These are phyloP conservation scores for Pachyrhynchus sulphureomaculatus DNA, from an alignment of 1,140 invertebrate genomes.

Conservation along the genomic window DNA sequence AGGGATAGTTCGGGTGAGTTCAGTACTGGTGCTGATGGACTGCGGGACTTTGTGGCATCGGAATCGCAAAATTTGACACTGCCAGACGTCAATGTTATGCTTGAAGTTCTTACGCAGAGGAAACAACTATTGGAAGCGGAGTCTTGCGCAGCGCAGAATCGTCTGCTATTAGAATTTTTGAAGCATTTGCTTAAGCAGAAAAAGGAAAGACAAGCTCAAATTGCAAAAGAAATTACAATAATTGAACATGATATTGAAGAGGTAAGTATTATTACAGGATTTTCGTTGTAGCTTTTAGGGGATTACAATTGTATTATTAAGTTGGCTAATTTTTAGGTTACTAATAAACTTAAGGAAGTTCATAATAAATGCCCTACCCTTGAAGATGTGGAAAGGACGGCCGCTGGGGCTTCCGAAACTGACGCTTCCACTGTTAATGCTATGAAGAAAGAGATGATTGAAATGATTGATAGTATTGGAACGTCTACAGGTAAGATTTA, in stretches of 20 bases:
- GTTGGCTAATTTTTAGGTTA: slow-evolving; percentile 49
- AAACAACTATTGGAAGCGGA: slow-evolving; percentile 81
- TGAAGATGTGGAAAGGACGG: slow-evolving; percentile 51
- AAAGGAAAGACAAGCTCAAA: slow-evolving; percentile 69
- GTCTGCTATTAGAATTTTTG: slow-evolving; percentile 83
- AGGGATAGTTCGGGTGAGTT: slow-evolving; percentile 48
- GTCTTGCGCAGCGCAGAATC: slow-evolving; percentile 74
- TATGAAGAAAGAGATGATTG: slow-evolving; percentile 61
- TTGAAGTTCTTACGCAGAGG: slow-evolving; percentile 75
- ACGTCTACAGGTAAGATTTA: slow-evolving; percentile 31
- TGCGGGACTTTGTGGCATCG: slow-evolving; percentile 65
- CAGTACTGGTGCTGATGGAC: slow-evolving; percentile 55
- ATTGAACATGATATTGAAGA: slow-evolving; percentile 79
- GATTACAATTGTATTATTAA: no score
- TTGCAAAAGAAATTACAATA: slow-evolving; percentile 69
- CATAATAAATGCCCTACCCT: slow-evolving; percentile 56
- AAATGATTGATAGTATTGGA: slow-evolving; percentile 59
- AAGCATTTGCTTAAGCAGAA: slow-evolving; percentile 75
- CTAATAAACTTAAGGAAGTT: slow-evolving; percentile 70
- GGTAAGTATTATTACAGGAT: slow-evolving; percentile 52
- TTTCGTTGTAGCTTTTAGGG: not conserved
- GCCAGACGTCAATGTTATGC: slow-evolving; percentile 78
- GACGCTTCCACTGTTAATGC: slow-evolving; percentile 52
- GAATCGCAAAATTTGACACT: slow-evolving; percentile 73
- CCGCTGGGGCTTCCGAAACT: slow-evolving; percentile 43